Evolutionary conservation across 2,797 vertebrate genomes (phyloP), one percentile per base, ranked within the genome.

Genomic region (Monodelphis domestica): DNA sequence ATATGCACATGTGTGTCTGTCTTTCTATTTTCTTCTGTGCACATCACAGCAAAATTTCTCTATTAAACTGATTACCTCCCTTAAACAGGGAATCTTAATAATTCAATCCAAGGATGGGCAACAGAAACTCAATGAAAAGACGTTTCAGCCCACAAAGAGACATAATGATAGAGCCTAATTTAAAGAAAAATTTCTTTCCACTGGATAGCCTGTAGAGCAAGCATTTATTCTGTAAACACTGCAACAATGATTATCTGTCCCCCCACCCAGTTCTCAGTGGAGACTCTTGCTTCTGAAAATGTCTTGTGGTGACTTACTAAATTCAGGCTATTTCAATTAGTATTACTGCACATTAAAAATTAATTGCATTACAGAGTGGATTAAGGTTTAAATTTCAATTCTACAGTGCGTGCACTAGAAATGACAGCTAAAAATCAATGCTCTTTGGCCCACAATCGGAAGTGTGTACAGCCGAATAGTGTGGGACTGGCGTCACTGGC

Each of bases 321-420:
- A 99, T 99, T 98, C 98, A 98, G 98, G 97, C 98, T 98, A 98
- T 98, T 98, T 98, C 99, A 99, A 99, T 99, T 99, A 99, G 99
- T 99, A 99, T 99, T 99, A 99, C 99, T 99, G 98, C 98, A 99
- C 99, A 99, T 99, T 99, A 99, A 99, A 99, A 99, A 99, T 99
- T 99, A 99, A 99, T 99, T 99, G 96, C 98, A 98, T 98, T 99
- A 98, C 98, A 98, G 98, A 98, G 98, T 98, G 98, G 99, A 99
- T 99, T 99, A 99, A 99, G 99, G 99, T 99, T 99, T 99, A 98
- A 97, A 98, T 99, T 99, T 99, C 99, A 98, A 98, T 98, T 98
- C 97, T 98, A 96, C 96, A 96, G 98, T 97, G 97, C 93, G 96
- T 96, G 98, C 97, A 94, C 97, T 94, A 98, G 98, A 98, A 98